phyloP scores from a whole-genome alignment of 2,888 invertebrate species.

The Epirrita christyi region DNA sequence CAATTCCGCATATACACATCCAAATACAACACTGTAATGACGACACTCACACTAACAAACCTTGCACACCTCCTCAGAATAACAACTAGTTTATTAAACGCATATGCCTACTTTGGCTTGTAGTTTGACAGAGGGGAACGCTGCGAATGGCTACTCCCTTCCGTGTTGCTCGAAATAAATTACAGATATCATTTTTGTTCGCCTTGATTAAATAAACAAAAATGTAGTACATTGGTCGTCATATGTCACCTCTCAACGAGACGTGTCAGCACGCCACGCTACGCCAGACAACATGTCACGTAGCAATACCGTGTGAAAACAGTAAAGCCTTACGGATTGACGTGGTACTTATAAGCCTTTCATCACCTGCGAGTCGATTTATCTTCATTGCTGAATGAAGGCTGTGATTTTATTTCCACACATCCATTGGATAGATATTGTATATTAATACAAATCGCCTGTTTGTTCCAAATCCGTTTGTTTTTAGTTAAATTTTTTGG shows the following conservation, averaged over 20 bases:
- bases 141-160: too few relatives aligned
- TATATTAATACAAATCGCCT: not conserved
- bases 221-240: not conserved
- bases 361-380: constrained; percentile 29
- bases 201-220: too few relatives aligned
- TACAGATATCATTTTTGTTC: too few relatives aligned
- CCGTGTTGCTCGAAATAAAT: too few relatives aligned
- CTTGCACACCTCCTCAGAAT: too few relatives aligned
- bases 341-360: constrained; percentile 16
- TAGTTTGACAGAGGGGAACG: too few relatives aligned
- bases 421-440: constrained; percentile 5
- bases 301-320: not conserved
- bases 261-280: not conserved
- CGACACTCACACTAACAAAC: too few relatives aligned
- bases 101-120: too few relatives aligned
- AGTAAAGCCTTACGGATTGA: not conserved
- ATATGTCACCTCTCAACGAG: not conserved
- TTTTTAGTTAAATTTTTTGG: constrained; percentile 2
- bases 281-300: not conserved
- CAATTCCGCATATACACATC: too few relatives aligned
- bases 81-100: too few relatives aligned
- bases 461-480: constrained; percentile 17
- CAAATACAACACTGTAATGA: too few relatives aligned
- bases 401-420: constrained; percentile 21
- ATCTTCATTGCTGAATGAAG: constrained; percentile 16